Percentiles rank a stretch among this genome's conserved stretches.
phyloP scores from a whole-genome alignment of 2,113 vertebrate genomes.

The Xiphias gladius region DNA sequence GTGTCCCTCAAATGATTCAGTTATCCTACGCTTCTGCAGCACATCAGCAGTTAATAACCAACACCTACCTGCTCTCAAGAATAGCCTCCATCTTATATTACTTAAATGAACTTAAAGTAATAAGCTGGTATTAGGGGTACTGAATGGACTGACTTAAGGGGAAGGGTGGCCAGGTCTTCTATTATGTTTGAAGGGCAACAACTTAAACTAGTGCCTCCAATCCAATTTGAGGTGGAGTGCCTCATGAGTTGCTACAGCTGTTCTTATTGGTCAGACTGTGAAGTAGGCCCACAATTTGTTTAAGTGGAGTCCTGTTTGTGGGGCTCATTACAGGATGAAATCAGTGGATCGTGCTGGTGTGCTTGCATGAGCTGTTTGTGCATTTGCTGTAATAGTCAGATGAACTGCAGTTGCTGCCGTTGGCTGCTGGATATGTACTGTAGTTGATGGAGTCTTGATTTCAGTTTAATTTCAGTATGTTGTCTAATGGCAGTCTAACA shows the following conservation, averaged over 20 bases:
- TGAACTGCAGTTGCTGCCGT: background rate
- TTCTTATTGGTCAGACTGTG: slow-evolving; percentile 10
- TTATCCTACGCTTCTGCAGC: background rate
- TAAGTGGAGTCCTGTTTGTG: slow-evolving; percentile 48
- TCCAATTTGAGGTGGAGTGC: slow-evolving; percentile 61
- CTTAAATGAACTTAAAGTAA: slow-evolving; percentile 70
- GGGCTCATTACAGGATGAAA: slow-evolving; percentile 20
- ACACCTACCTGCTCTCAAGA: slow-evolving; percentile 46
- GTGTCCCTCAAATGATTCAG: slow-evolving; percentile 27
- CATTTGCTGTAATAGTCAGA: background rate
- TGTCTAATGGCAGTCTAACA: background rate
- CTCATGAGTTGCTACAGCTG: slow-evolving; percentile 19
- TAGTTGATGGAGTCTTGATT: background rate
- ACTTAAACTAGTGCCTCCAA: slow-evolving; percentile 63
- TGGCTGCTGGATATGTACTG: background rate
- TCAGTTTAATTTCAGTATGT: background rate
- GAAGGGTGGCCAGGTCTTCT: background rate
- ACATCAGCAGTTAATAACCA: background rate
- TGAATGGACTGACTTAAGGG: slow-evolving; percentile 49
- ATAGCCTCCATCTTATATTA: slow-evolving; percentile 55
- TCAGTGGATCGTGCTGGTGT: background rate
- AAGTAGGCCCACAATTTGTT: slow-evolving; percentile 34
- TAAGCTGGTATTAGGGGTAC: slow-evolving; percentile 70
- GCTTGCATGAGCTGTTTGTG: slow-evolving; percentile 1
- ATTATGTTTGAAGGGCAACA: slow-evolving; percentile 60